Percentiles rank a stretch among this genome's conserved stretches.
These are phyloP conservation scores for Felis catus DNA, from an alignment of 2,113 vertebrate genomes.

Conservation along the genomic window DNA sequence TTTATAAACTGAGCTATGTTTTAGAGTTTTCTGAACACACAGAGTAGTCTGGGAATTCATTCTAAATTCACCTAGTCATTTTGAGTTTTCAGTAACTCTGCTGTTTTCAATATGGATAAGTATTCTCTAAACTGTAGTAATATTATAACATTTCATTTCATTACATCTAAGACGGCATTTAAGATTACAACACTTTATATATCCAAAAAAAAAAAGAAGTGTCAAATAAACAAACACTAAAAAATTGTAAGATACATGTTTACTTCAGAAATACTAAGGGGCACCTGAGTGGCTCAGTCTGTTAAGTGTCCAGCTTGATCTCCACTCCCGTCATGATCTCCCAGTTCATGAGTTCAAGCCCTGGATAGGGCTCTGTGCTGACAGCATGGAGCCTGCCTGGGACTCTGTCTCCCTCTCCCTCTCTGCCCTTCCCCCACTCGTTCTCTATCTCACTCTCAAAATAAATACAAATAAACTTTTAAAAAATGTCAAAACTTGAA, in stretches of 20 bases:
- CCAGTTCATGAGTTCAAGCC: too few relatives aligned
- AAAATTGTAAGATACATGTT: background rate
- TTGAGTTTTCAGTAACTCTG: constrained; percentile 10
- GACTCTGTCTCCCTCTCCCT: too few relatives aligned
- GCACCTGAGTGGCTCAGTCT: too few relatives aligned
- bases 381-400: too few relatives aligned
- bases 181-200: background rate
- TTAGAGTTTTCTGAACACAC: background rate
- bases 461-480: too few relatives aligned
- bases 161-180: background rate
- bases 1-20: background rate
- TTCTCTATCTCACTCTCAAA: too few relatives aligned
- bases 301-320: too few relatives aligned
- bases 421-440: too few relatives aligned
- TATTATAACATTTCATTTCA: background rate
- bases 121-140: background rate
- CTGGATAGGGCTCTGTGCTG: too few relatives aligned
- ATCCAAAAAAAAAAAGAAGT: background rate
- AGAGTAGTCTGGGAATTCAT: background rate
- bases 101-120: background rate
- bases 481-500: background rate
- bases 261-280: background rate
- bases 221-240: background rate
- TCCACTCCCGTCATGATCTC: too few relatives aligned
- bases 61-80: background rate